Evolutionary conservation across 2,113 vertebrate species (phyloP).

Genomic region (Aptenodytes patagonicus): DNA sequence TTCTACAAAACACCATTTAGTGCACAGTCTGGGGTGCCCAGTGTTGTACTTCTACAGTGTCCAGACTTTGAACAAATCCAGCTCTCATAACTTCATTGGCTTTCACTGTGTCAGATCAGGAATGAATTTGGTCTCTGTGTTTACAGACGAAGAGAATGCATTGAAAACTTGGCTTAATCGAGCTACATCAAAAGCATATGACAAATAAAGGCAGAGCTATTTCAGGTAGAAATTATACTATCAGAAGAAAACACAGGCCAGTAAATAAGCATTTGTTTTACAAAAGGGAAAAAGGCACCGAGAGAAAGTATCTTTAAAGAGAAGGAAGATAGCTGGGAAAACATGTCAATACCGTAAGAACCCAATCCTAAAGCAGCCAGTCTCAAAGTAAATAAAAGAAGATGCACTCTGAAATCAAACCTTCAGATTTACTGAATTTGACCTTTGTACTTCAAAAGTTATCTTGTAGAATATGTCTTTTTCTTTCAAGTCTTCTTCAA

Average conservation of each 20-base stretch:
- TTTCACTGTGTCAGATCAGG: not conserved
- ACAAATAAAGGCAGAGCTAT: not conserved
- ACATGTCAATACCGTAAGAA: not conserved
- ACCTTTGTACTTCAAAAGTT: not conserved
- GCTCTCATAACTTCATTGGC: not conserved
- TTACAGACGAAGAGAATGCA: not conserved
- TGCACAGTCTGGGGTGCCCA: not conserved
- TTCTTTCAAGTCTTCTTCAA: not conserved
- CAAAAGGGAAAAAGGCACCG: not conserved
- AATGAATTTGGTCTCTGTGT: not conserved
- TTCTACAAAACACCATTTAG: not conserved
- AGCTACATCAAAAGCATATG: not conserved
- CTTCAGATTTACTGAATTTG: not conserved
- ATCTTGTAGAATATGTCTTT: not conserved
- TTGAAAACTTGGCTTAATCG: not conserved
- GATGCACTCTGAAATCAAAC: not conserved
- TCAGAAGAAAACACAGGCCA: not conserved
- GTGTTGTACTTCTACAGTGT: no score
- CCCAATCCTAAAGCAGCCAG: not conserved
- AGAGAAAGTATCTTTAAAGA: not conserved
- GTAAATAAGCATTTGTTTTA: not conserved
- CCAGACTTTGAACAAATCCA: not conserved
- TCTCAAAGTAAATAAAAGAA: not conserved
- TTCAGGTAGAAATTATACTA: not conserved
- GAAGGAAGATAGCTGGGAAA: not conserved